Conservation (phyloP, 2,888 invertebrate species). For the Nomada ruficornis region DNA sequence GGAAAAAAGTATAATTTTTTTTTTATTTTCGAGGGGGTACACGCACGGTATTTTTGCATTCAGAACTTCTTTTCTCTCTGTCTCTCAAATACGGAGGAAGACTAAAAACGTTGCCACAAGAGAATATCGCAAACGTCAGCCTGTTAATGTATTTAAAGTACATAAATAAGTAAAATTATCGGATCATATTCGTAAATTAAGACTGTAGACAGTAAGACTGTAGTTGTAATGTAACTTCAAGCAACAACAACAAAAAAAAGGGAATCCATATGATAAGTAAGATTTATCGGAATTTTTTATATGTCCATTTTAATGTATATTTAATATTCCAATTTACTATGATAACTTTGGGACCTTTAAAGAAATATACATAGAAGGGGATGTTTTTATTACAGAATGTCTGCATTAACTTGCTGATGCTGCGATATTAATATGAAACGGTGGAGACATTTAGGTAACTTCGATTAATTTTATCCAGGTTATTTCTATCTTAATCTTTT, state of each 20-base stretch:
- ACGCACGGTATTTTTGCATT: constrained; percentile 48
- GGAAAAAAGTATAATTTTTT: constrained; percentile 18
- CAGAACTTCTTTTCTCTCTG: constrained; percentile 51
- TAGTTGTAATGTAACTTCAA: constrained; percentile 3
- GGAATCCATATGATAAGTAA: background rate
- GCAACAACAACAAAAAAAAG: background rate
- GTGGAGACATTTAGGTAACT: background rate
- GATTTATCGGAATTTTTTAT: constrained; percentile 40
- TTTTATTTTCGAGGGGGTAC: constrained; percentile 25
- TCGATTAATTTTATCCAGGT: background rate
- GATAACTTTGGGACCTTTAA: constrained; percentile 44
- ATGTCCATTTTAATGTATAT: constrained; percentile 46
- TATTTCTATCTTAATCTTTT: too few species aligned
- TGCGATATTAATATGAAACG: constrained; percentile 10
- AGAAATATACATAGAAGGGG: constrained; percentile 2
- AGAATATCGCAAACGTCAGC: constrained; percentile 13
- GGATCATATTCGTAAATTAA: constrained; percentile 10
- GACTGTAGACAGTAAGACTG: constrained; percentile 42
- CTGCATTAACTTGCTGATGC: constrained; percentile 5
- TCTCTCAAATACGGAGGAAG: background rate
- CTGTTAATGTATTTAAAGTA: background rate
- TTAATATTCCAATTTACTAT: constrained; percentile 34
- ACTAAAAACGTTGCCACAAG: background rate
- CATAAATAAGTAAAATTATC: background rate
- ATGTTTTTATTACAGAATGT: constrained; percentile 12